Conservation (phyloP, 2,797 vertebrate genomes). For the Phrynocephalus forsythii region DNA sequence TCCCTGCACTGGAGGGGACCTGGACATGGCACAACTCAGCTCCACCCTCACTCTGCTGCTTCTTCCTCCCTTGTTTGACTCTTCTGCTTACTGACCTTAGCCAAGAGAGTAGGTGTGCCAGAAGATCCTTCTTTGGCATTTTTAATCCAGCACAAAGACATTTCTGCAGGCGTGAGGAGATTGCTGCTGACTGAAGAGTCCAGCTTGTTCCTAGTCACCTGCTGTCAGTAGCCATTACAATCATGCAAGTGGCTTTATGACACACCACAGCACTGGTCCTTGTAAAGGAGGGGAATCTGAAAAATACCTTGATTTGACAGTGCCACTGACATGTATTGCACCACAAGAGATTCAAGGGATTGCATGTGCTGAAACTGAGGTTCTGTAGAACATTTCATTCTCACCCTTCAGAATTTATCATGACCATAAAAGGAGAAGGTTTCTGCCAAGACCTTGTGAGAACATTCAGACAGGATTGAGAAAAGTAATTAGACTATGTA, state of each 20-base stretch:
- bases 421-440: background rate
- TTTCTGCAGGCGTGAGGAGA: too few species aligned
- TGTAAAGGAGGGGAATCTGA: background rate
- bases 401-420: background rate
- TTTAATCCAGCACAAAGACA: too few species aligned
- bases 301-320: background rate
- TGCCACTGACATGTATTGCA: background rate
- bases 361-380: background rate
- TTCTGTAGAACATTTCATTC: background rate
- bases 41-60: too few species aligned
- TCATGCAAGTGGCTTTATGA: background rate
- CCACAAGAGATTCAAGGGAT: background rate
- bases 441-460: background rate
- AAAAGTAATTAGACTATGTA: background rate
- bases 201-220: too few species aligned
- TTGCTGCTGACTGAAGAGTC: too few species aligned
- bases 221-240: background rate
- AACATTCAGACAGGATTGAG: background rate
- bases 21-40: too few species aligned
- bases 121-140: too few species aligned
- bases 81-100: too few species aligned
- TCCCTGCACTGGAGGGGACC: too few species aligned
- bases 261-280: background rate
- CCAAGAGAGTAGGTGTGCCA: too few species aligned
- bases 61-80: too few species aligned